Evolutionary conservation across 2,888 invertebrate genomes (phyloP).

Genomic region (Arge pagana): DNA sequence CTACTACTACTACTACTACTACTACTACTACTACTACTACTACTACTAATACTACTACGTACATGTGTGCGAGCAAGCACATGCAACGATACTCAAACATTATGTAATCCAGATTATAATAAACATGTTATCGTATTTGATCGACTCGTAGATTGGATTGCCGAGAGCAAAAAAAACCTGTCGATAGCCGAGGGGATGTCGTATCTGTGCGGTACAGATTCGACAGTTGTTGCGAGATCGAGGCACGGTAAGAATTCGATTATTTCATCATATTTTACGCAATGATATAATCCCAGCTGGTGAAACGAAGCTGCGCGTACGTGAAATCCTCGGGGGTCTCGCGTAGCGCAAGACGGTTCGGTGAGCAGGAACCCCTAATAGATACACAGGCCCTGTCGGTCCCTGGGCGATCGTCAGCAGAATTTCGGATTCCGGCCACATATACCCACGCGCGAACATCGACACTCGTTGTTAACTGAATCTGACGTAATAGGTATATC

Average conservation of each 20-base stretch:
- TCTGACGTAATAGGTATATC: constrained; percentile 22
- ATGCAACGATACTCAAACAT: constrained; percentile 13
- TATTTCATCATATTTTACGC: constrained; percentile 29
- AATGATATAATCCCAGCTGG: constrained; percentile 45
- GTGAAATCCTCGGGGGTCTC: constrained; percentile 49
- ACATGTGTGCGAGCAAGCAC: background rate
- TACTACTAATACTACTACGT: no score
- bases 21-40: no score
- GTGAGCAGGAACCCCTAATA: constrained; percentile 50
- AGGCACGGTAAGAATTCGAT: constrained; percentile 4
- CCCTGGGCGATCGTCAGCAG: constrained; percentile 54
- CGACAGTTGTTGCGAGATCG: no score
- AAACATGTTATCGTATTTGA: constrained; percentile 44
- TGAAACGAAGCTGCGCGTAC: constrained; percentile 37
- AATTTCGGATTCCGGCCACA: constrained; percentile 52
- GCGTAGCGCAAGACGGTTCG: constrained; percentile 43
- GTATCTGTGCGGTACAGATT: no score
- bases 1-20: no score
- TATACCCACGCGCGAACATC: constrained; percentile 34
- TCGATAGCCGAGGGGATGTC: no score
- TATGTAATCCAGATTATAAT: constrained; percentile 48
- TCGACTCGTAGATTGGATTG: no score
- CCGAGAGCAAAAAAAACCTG: no score
- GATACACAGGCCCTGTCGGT: constrained; percentile 37
- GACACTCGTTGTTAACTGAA: constrained; percentile 23